Conservation (phyloP, 1,140 invertebrate genomes). For the Holotrichia oblita region DNA sequence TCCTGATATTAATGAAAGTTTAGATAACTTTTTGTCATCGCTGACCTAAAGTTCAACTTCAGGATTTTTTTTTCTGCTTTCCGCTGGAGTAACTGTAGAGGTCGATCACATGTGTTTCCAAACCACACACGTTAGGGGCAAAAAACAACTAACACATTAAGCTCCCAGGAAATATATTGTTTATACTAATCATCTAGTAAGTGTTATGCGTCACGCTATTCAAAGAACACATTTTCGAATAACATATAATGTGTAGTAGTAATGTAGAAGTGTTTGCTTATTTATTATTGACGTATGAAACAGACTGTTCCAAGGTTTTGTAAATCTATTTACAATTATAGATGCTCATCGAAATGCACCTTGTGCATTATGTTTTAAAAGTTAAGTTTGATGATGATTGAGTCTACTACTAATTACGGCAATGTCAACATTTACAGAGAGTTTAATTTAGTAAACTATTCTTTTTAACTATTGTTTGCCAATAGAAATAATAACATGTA, state of each 20-base stretch:
- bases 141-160: constrained; percentile 24
- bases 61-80: background rate
- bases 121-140: background rate
- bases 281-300: background rate
- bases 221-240: background rate
- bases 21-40: constrained; percentile 25
- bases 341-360: no score
- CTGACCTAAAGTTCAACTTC: constrained; percentile 1
- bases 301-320: no score
- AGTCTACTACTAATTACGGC: no score
- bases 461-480: no score
- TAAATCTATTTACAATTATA: no score
- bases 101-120: constrained; percentile 8
- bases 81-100: background rate
- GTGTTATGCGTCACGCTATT: background rate
- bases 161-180: constrained; percentile 14
- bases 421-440: no score
- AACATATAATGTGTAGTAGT: background rate
- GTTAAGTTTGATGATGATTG: no score
- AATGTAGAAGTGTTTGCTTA: background rate
- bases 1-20: constrained; percentile 34
- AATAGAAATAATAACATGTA: no score
- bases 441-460: no score
- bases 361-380: no score
- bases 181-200: constrained; percentile 30